A percentile compares a stretch with the other conserved stretches of the same genome.
Evolutionary conservation across 2,888 invertebrate genomes (phyloP).

Genomic region (Glaucopsyche alexis): DNA sequence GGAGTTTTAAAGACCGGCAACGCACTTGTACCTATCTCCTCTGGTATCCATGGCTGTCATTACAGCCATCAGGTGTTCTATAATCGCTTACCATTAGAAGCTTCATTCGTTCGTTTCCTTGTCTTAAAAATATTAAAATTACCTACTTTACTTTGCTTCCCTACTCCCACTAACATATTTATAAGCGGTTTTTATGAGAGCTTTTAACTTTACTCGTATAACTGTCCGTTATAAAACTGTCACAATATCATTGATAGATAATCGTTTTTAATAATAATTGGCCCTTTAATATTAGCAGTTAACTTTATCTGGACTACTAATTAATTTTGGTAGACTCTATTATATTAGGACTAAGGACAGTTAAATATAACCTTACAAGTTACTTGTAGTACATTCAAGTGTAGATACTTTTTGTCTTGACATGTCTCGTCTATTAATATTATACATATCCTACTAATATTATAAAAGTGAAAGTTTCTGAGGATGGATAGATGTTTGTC

Average conservation of each 20-base stretch:
- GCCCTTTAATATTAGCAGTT: neutral
- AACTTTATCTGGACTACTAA: neutral
- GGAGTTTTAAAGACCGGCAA: too few relatives aligned
- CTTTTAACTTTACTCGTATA: neutral
- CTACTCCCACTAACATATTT: neutral
- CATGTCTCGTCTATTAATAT: too few relatives aligned
- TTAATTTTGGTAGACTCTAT: neutral
- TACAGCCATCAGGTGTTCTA: too few relatives aligned
- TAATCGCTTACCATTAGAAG: neutral
- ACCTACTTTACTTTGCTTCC: neutral
- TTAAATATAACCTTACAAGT: neutral
- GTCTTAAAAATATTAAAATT: neutral
- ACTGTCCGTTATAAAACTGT: conserved; percentile 5
- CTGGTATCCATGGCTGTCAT: neutral
- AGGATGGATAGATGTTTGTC: too few relatives aligned
- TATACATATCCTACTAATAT: too few relatives aligned
- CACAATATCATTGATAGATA: conserved; percentile 5
- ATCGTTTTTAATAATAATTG: neutral
- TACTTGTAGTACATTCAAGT: too few relatives aligned
- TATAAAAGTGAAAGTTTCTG: too few relatives aligned
- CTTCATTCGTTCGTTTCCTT: neutral
- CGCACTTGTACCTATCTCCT: too few relatives aligned
- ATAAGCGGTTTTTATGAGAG: neutral
- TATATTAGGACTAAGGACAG: too few relatives aligned
- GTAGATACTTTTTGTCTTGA: too few relatives aligned